phyloP scores from a whole-genome alignment of 1,140 invertebrate genomes.

The Odontomachus brunneus region DNA sequence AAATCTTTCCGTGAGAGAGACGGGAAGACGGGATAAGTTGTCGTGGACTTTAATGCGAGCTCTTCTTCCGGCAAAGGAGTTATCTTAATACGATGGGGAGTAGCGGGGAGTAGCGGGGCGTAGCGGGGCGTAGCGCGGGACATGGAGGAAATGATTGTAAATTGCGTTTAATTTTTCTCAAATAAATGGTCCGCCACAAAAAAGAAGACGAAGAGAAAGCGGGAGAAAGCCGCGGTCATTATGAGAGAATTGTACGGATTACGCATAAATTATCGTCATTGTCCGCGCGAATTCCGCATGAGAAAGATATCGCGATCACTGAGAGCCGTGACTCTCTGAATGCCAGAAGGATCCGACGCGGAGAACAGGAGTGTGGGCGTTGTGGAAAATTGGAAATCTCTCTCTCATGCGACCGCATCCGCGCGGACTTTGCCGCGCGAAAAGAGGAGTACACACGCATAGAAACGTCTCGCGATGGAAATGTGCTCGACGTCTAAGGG shows the following conservation, averaged over 20 bases:
- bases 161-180: conserved; percentile 26
- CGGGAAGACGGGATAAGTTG: neutral
- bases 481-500: conserved; percentile 6
- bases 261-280: conserved; percentile 47
- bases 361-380: neutral
- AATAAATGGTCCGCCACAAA: conserved; percentile 15
- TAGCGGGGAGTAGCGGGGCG: neutral
- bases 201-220: conserved; percentile 32
- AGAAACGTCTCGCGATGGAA: neutral
- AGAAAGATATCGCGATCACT: neutral
- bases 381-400: too few relatives aligned
- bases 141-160: conserved; percentile 2
- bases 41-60: neutral
- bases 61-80: neutral
- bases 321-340: too few relatives aligned
- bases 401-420: too few relatives aligned
- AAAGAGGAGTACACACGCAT: too few relatives aligned
- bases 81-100: neutral
- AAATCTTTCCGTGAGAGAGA: neutral
- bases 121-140: neutral
- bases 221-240: conserved; percentile 23
- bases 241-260: conserved; percentile 22
- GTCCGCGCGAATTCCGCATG: conserved; percentile 4
- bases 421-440: too few relatives aligned
- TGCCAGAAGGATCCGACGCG: neutral